Evolutionary conservation across 2,888 invertebrate genomes (phyloP), one percentile per base, ranked within the genome.

Genomic region (Coecobrya sp.): DNA sequence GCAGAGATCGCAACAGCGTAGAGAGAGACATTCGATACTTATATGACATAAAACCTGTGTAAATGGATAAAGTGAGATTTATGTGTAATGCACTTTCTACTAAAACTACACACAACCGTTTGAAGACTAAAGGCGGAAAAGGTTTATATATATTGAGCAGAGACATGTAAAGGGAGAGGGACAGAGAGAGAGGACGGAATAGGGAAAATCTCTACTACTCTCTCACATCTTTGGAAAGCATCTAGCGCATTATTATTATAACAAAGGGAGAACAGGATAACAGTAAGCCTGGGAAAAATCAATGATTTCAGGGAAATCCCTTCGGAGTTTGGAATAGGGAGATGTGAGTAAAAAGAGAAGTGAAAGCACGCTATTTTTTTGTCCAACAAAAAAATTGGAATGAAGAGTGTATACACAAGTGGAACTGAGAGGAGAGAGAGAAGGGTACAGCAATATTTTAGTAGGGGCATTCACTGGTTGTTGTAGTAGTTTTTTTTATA

Each of bases 301-400:
- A 73, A 86, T 73, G 86, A 52, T 86, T 86, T 86, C 70, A 30
- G 68, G 30, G 55, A 86, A 86, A 86, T 86, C 73, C 86, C 30
- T 86, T 73, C 22, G 55, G 52, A 86, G 86, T 36, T 36, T 70
- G 25, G 68, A 36, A 36, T 30, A 70, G 36, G 1, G 68, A 36
- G 65, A 70, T 16, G 70, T 45, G 73, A 73, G 73, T 73, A 22
- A 73, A n/a, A 73, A 45, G 68, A 36, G 65, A 86, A 86, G 70
- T 45, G 70, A 49, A 49, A 68, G 36, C 62, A 68, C 22, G 27
- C 70, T 73, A n/a, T n/a, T n/a, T 36, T 73, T 70, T 52, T 86
- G 86, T 73, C 42, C 36, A 52, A 86, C 52, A 52, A 22, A 45
- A 73, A 73, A 73, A n/a, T 8, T 11, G 73, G 22, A 10, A 73